A percentile compares a stretch with the other conserved stretches of the same genome.
Conservation (phyloP, 2,888 invertebrate species). For the Machimus atricapillus region DNA sequence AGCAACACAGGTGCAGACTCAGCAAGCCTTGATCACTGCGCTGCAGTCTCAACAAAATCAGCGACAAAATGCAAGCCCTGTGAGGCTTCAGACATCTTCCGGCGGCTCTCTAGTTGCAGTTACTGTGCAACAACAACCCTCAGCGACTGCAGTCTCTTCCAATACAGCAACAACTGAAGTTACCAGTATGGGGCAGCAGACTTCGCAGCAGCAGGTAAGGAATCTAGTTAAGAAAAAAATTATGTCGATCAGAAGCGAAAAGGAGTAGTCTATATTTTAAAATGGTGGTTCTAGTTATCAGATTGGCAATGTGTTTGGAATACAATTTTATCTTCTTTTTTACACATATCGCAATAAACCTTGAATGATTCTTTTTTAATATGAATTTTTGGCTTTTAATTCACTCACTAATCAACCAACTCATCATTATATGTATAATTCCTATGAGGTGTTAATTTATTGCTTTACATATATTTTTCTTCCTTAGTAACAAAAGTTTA, state of each 20-base stretch:
- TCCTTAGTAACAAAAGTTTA: background rate
- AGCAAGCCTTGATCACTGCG: conserved; percentile 66
- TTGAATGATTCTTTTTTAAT: background rate
- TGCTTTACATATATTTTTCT: background rate
- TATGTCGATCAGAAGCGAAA: conserved; percentile 59
- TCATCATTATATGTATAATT: background rate
- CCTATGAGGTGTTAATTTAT: background rate
- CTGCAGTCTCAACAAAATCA: conserved; percentile 66
- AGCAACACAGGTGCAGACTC: conserved; percentile 60
- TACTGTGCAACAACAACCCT: conserved; percentile 66
- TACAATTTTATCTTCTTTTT: background rate
- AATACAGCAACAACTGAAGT: conserved; percentile 43
- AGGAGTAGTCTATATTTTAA: conserved; percentile 53
- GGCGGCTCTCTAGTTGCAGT: conserved; percentile 67
- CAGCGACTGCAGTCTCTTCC: conserved; percentile 47
- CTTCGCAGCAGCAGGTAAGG: conserved; percentile 61
- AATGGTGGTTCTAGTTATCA: conserved; percentile 32
- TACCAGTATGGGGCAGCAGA: conserved; percentile 47
- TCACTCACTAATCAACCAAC: background rate
- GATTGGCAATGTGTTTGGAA: background rate
- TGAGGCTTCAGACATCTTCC: conserved; percentile 66
- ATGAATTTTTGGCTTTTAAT: background rate
- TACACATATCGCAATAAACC: background rate
- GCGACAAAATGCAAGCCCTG: conserved; percentile 68
- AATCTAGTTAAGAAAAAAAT: conserved; percentile 62